These are phyloP conservation scores for Drosophila phalerata DNA, from an alignment of 2,888 invertebrate species.

Conservation along the genomic window DNA sequence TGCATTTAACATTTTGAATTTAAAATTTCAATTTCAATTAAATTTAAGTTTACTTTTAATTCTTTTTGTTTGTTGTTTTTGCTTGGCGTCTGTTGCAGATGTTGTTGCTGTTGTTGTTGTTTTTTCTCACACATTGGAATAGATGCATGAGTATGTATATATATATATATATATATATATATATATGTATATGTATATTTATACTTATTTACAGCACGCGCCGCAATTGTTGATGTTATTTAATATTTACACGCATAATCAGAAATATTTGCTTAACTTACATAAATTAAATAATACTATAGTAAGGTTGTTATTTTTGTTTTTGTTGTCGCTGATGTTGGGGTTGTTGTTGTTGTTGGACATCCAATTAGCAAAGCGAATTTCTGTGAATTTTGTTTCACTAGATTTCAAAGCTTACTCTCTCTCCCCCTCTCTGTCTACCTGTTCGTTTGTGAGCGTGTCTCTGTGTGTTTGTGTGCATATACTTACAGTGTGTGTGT, in stretches of 20 bases:
- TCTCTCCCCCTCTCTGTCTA: background rate
- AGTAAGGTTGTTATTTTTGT: constrained; percentile 16
- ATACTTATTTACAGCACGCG: constrained; percentile 44
- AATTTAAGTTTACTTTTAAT: constrained; percentile 19
- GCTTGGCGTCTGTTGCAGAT: background rate
- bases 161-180: constrained; percentile 21
- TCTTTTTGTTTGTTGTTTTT: constrained; percentile 6
- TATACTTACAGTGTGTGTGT: constrained; percentile 58
- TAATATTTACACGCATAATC: constrained; percentile 57
- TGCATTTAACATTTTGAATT: constrained; percentile 28
- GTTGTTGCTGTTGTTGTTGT: constrained; percentile 1
- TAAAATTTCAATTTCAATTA: constrained; percentile 42
- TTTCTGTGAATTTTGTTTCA: constrained; percentile 10
- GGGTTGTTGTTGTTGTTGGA: constrained; percentile 4
- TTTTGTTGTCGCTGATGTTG: constrained; percentile 5
- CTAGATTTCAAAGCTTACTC: background rate
- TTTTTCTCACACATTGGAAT: background rate
- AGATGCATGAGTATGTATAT: background rate
- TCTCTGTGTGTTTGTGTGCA: constrained; percentile 35
- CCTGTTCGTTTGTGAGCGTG: background rate
- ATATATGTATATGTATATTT: constrained; percentile 6
- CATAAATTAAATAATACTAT: constrained; percentile 31
- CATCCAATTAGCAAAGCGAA: constrained; percentile 21
- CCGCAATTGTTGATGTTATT: constrained; percentile 3
- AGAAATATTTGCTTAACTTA: constrained; percentile 57